A percentile compares a stretch with the other conserved stretches of the same genome.
Conservation (phyloP, 2,113 vertebrate genomes). For the Podarcis muralis region DNA sequence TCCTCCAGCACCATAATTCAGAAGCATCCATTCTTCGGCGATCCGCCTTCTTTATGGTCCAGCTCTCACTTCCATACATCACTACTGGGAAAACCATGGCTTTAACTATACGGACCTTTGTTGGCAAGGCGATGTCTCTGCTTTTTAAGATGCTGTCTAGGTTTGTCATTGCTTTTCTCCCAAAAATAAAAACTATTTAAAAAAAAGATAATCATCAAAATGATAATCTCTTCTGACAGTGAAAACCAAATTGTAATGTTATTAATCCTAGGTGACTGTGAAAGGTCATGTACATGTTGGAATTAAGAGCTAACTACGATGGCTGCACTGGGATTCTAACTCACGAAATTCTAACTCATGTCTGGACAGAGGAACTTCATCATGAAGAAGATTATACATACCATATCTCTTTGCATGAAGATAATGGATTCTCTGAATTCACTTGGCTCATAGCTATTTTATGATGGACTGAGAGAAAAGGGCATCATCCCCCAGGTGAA, state of each 20-base stretch:
- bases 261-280: slow-evolving; percentile 15
- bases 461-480: neutral
- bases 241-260: neutral
- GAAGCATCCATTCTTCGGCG: too few species aligned
- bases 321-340: slow-evolving; percentile 10
- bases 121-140: too few species aligned
- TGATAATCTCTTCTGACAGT: slow-evolving; percentile 19
- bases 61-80: too few species aligned
- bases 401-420: neutral
- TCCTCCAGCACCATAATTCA: too few species aligned
- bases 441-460: neutral
- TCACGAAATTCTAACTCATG: neutral
- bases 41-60: too few species aligned
- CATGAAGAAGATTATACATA: neutral
- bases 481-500: neutral
- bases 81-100: too few species aligned
- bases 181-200: too few species aligned
- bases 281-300: slow-evolving; percentile 19
- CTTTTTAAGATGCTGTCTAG: too few species aligned
- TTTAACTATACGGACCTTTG: too few species aligned
- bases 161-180: too few species aligned
- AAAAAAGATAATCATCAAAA: slow-evolving; percentile 5
- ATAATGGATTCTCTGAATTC: neutral
- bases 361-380: neutral
- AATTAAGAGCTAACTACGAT: slow-evolving; percentile 20